phyloP scores from a whole-genome alignment of 2,113 vertebrate genomes.

The Pionites leucogaster region DNA sequence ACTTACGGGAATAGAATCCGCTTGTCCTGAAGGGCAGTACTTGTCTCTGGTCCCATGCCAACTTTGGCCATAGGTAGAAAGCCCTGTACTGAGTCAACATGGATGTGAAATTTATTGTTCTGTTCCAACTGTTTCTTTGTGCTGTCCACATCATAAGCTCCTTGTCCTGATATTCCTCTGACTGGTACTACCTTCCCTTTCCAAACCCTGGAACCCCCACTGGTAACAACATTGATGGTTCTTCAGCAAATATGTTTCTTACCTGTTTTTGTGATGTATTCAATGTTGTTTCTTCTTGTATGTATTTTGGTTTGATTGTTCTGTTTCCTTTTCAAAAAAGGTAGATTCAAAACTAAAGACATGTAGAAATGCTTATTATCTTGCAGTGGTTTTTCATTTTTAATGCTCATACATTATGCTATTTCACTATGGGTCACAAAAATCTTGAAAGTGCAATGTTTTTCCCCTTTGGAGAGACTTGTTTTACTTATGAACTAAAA shows the following conservation, averaged over 20 bases:
- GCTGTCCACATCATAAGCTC: slow-evolving; percentile 21
- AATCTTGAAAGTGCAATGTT: slow-evolving; percentile 66
- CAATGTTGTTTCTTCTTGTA: slow-evolving; percentile 66
- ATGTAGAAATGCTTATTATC: background rate
- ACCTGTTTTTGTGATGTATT: slow-evolving; percentile 67
- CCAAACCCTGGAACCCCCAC: slow-evolving; percentile 54
- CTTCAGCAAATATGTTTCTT: slow-evolving; percentile 65
- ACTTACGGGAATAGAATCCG: background rate
- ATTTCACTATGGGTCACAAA: slow-evolving; percentile 1
- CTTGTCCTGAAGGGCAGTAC: background rate
- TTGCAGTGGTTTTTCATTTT: slow-evolving; percentile 7
- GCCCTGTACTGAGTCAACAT: background rate
- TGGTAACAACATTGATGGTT: slow-evolving; percentile 62
- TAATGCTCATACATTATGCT: background rate
- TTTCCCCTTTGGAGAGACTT: background rate
- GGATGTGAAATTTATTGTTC: slow-evolving; percentile 23
- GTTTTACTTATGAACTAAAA: background rate
- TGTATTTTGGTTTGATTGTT: slow-evolving; percentile 54
- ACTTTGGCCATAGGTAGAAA: background rate
- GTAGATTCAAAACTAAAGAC: slow-evolving; percentile 32
- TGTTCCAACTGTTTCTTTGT: slow-evolving; percentile 29
- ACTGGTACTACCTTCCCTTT: slow-evolving; percentile 45
- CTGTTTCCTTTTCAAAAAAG: slow-evolving; percentile 36
- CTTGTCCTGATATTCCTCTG: slow-evolving; percentile 46
- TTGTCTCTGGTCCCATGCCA: background rate